phyloP scores from a whole-genome alignment of 1,140 invertebrate genomes.

The Aphelenchoides fujianensis region DNA sequence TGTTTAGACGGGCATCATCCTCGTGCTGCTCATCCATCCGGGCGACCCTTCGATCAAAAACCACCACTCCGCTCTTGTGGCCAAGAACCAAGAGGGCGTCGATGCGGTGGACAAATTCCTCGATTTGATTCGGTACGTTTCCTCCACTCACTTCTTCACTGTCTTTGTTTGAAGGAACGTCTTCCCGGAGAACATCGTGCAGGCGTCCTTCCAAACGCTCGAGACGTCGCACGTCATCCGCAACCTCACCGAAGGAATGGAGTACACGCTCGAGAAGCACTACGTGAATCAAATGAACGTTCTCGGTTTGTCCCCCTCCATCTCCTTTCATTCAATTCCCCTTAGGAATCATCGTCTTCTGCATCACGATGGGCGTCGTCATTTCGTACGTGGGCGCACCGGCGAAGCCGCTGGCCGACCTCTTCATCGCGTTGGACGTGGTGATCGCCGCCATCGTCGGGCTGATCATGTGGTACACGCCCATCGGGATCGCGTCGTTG shows the following conservation, averaged over 20 bases:
- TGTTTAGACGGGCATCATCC: slow-evolving; percentile 65
- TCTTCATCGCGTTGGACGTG: slow-evolving; percentile 66
- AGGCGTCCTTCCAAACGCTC: slow-evolving; percentile 50
- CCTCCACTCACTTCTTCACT: neutral
- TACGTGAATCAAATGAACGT: slow-evolving; percentile 54
- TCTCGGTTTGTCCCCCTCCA: slow-evolving; percentile 52
- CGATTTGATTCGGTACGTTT: slow-evolving; percentile 80
- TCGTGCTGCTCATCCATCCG: slow-evolving; percentile 65
- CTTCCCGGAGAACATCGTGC: slow-evolving; percentile 59
- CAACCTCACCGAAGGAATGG: neutral
- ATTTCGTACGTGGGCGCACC: slow-evolving; percentile 63
- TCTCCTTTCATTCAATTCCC: slow-evolving; percentile 18
- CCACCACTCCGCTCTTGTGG: slow-evolving; percentile 54
- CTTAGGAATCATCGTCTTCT: slow-evolving; percentile 66
- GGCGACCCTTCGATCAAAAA: slow-evolving; percentile 63
- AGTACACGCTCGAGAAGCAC: neutral
- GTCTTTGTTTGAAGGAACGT: slow-evolving; percentile 56
- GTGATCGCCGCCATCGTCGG: slow-evolving; percentile 70
- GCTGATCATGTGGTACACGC: slow-evolving; percentile 85
- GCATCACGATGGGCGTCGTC: slow-evolving; percentile 66
- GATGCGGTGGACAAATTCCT: slow-evolving; percentile 84
- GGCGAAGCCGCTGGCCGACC: slow-evolving; percentile 64
- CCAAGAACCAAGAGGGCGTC: slow-evolving; percentile 65
- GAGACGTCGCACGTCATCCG: slow-evolving; percentile 32
- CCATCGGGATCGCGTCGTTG: slow-evolving; percentile 83